A percentile compares a stretch with the other conserved stretches of the same genome.
Evolutionary conservation across 2,888 invertebrate genomes (phyloP).

Genomic region (Zootermopsis nevadensis): DNA sequence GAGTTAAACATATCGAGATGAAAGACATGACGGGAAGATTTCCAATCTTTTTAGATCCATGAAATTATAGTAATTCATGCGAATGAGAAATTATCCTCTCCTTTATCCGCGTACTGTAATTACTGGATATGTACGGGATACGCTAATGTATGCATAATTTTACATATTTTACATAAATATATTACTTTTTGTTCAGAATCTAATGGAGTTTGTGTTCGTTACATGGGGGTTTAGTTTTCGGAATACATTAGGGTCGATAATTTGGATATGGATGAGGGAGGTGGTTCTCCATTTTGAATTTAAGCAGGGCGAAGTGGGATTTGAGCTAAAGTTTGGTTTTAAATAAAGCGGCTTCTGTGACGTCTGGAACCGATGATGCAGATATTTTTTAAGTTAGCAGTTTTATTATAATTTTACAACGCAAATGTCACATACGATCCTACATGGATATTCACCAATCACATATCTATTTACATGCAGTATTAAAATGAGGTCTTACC

Average conservation of each 20-base stretch:
- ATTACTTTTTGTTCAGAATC: background rate
- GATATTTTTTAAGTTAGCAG: no score
- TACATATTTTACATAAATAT: conserved; percentile 32
- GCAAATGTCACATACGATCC: no score
- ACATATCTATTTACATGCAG: no score
- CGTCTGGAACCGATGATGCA: no score
- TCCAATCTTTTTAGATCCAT: no score
- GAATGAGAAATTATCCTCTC: background rate
- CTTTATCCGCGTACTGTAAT: background rate
- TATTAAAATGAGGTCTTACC: no score
- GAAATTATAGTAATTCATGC: background rate
- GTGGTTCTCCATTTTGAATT: background rate
- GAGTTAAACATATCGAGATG: no score
- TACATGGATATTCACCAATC: no score
- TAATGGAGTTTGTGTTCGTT: conserved; percentile 34
- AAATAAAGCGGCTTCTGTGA: background rate
- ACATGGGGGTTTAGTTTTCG: conserved; percentile 7
- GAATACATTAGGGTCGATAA: conserved; percentile 31
- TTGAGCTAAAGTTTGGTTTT: conserved; percentile 6
- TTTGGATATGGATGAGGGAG: conserved; percentile 33
- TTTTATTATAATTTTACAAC: no score
- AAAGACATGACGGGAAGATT: no score
- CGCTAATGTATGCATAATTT: conserved; percentile 5
- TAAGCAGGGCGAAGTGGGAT: background rate
- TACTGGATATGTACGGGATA: background rate